Conservation (phyloP, 1,140 invertebrate genomes). For the Bombus waltoni region DNA sequence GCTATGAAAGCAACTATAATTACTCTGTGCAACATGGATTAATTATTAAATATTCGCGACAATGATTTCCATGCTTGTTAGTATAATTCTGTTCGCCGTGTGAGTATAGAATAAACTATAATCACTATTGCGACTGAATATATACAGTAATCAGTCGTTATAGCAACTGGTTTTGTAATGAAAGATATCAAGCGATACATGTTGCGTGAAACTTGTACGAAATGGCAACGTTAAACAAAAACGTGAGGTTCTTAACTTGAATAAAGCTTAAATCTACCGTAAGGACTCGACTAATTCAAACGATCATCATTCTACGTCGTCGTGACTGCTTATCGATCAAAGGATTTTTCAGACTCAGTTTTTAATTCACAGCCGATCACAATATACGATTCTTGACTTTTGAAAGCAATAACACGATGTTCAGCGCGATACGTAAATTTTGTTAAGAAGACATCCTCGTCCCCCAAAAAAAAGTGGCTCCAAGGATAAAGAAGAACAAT, state of each 20-base stretch:
- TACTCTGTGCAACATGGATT: too few species aligned
- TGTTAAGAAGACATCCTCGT: background rate
- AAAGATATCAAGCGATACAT: background rate
- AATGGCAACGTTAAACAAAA: background rate
- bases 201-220: background rate
- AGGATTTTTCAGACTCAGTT: constrained; percentile 11
- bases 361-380: constrained; percentile 43
- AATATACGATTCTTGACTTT: constrained; percentile 19
- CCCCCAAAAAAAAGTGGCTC: background rate
- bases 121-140: background rate
- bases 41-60: background rate
- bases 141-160: background rate
- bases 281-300: constrained; percentile 47
- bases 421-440: background rate
- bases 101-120: background rate
- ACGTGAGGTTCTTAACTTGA: background rate
- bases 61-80: background rate
- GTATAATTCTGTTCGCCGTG: background rate
- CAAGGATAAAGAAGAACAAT: background rate
- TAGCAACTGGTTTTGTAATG: background rate
- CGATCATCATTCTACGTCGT: constrained; percentile 19
- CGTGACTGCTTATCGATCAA: constrained; percentile 12
- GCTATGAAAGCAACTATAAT: background rate
- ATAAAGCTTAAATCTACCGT: background rate
- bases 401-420: background rate